These are phyloP conservation scores for Aurelia aurita complex sp. Pacific DNA, from an alignment of 30 jellyfish, hydroid and myxozoan species.

Conservation along the genomic window DNA sequence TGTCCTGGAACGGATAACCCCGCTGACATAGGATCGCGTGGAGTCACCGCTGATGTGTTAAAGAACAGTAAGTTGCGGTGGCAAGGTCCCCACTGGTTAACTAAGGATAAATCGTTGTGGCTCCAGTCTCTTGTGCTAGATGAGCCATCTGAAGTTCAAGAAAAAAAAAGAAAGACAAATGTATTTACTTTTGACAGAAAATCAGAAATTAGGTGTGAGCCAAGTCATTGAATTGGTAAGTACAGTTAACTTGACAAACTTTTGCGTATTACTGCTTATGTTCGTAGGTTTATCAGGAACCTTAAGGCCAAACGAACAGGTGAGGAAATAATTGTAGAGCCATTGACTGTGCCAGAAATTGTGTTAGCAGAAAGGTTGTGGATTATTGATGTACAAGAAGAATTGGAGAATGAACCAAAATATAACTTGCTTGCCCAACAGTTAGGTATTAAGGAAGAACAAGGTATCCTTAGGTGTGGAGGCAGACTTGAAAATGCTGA, in stretches of 20 bases:
- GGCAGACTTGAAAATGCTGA: background rate
- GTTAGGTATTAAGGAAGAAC: background rate
- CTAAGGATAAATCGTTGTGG: slow-evolving; percentile 19
- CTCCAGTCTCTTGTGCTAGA: background rate
- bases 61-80: slow-evolving; percentile 13
- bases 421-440: background rate
- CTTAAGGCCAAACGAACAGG: slow-evolving; percentile 3
- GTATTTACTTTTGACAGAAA: background rate
- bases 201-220: background rate
- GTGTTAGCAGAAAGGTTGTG: background rate
- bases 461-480: background rate
- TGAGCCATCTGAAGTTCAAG: slow-evolving; percentile 1
- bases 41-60: background rate
- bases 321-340: background rate
- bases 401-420: background rate
- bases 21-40: slow-evolving; percentile 44
- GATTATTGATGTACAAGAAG: background rate
- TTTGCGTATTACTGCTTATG: slow-evolving; percentile 1
- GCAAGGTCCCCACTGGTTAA: slow-evolving; percentile 41
- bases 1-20: slow-evolving; percentile 32
- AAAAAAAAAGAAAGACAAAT: slow-evolving; percentile 21
- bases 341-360: background rate
- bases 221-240: background rate
- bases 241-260: slow-evolving; percentile 4
- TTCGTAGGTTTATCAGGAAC: background rate